Evolutionary conservation across 2,888 invertebrate species (phyloP).

Genomic region (Dioctria rufipes): DNA sequence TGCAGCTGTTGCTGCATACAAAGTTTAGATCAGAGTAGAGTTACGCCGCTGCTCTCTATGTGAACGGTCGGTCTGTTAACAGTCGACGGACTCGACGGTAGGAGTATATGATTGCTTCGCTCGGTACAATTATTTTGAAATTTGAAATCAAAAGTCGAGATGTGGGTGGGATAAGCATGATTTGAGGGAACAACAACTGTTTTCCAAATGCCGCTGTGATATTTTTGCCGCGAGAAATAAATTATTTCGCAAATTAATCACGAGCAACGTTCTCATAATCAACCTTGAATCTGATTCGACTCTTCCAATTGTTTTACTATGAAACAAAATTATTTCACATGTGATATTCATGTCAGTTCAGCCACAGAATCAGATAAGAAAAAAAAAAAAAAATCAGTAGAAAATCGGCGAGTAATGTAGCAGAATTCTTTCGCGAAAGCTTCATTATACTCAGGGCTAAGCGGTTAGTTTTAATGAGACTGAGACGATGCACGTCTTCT

Average conservation of each 20-base stretch:
- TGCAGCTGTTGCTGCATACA: too few species aligned
- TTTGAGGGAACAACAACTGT: slow-evolving; percentile 22
- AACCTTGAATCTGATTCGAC: slow-evolving; percentile 18
- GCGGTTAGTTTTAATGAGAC: too few species aligned
- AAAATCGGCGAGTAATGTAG: neutral
- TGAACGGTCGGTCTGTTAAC: neutral
- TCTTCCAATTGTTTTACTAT: slow-evolving; percentile 15
- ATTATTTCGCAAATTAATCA: slow-evolving; percentile 38
- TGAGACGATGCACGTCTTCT: neutral
- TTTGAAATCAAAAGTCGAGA: slow-evolving; percentile 10
- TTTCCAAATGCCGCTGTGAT: slow-evolving; percentile 11
- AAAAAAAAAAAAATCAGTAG: too few species aligned
- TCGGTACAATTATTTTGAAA: neutral
- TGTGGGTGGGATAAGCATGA: slow-evolving; percentile 45
- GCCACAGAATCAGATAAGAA: too few species aligned
- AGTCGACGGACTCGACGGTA: neutral
- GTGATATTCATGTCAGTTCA: neutral
- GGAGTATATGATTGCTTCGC: slow-evolving; percentile 5
- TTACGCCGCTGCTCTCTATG: slow-evolving; percentile 13
- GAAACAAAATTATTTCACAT: neutral
- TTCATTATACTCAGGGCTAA: neutral
- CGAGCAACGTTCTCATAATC: slow-evolving; percentile 28
- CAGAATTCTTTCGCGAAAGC: neutral
- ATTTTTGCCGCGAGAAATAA: slow-evolving; percentile 9
- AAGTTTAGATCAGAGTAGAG: neutral